Percentiles rank a stretch among this genome's conserved stretches.
phyloP scores from a whole-genome alignment of 30 jellyfish, hydroid and myxozoan genomes.

The Chrysaora quinquecirrha region DNA sequence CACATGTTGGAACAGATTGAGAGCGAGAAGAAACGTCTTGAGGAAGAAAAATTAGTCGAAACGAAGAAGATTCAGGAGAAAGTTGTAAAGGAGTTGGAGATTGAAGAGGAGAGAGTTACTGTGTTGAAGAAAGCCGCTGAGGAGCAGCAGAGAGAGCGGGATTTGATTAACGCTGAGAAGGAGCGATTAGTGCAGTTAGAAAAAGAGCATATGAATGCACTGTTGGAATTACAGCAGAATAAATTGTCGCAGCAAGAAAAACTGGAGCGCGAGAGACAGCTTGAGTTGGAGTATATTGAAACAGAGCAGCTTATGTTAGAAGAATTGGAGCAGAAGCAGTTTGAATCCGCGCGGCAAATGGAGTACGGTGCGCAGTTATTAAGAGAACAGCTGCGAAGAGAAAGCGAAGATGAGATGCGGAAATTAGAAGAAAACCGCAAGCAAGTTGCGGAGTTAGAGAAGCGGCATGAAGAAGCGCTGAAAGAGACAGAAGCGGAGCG shows the following conservation, averaged over 20 bases:
- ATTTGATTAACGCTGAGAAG: slow-evolving; percentile 86
- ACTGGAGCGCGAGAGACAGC: slow-evolving; percentile 91
- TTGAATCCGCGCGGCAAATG: slow-evolving; percentile 98
- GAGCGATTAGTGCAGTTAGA: slow-evolving; percentile 87
- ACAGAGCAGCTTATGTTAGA: slow-evolving; percentile 98
- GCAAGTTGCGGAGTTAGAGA: slow-evolving; percentile 37
- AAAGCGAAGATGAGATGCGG: slow-evolving; percentile 67
- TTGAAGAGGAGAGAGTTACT: slow-evolving; percentile 79
- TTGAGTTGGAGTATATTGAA: slow-evolving; percentile 94
- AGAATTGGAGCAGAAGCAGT: slow-evolving; percentile 97
- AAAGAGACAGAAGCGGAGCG: slow-evolving; percentile 91
- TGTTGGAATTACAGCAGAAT: slow-evolving; percentile 85
- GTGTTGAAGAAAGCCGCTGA: slow-evolving; percentile 92
- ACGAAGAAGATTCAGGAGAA: slow-evolving; percentile 80
- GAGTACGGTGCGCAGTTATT: slow-evolving; percentile 92
- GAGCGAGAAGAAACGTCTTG: slow-evolving; percentile 75
- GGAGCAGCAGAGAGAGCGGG: slow-evolving; percentile 94
- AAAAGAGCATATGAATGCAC: slow-evolving; percentile 85
- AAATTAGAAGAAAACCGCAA: slow-evolving; percentile 74
- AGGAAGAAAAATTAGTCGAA: slow-evolving; percentile 80
- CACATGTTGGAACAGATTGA: slow-evolving; percentile 70
- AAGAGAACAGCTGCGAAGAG: slow-evolving; percentile 83
- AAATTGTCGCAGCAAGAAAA: slow-evolving; percentile 95
- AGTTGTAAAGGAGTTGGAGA: slow-evolving; percentile 47
- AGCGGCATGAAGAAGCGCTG: slow-evolving; percentile 86